phyloP scores from a whole-genome alignment of 2,797 vertebrate genomes.

The Paguma larvata region DNA sequence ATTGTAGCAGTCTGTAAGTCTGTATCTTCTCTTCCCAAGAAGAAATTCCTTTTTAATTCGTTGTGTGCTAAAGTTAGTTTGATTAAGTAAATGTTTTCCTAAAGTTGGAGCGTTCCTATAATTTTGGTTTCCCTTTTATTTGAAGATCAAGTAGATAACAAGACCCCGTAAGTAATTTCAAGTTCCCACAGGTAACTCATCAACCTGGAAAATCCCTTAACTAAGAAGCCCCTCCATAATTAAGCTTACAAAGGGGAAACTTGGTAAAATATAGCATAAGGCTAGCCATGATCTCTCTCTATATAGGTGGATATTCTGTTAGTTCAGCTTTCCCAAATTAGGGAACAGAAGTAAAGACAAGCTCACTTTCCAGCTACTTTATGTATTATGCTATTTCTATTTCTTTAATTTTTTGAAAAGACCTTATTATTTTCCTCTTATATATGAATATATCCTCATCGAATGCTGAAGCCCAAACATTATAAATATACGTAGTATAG shows the following conservation, averaged over 20 bases:
- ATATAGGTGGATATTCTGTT: neutral
- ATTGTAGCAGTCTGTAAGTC: neutral
- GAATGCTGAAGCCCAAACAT: neutral
- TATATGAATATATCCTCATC: neutral
- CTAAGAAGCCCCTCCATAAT: neutral
- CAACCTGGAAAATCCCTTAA: neutral
- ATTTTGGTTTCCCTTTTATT: constrained; percentile 62
- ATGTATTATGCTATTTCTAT: neutral
- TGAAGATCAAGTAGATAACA: constrained; percentile 30
- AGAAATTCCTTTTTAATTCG: constrained; percentile 36
- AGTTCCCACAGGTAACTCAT: neutral
- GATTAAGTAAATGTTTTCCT: constrained; percentile 42
- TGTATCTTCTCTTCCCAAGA: constrained; percentile 41
- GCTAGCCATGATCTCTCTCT: neutral
- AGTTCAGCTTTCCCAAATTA: neutral
- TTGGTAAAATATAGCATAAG: neutral
- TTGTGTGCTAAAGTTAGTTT: neutral
- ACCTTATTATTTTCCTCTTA: neutral
- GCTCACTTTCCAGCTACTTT: neutral
- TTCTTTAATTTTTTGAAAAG: constrained; percentile 20
- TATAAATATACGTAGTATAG: neutral
- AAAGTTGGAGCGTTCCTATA: neutral
- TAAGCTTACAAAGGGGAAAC: neutral
- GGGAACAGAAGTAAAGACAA: neutral
- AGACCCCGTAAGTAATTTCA: constrained; percentile 12